Evolutionary conservation across 2,888 invertebrate species (phyloP).

Genomic region (Leptinotarsa haldemani): DNA sequence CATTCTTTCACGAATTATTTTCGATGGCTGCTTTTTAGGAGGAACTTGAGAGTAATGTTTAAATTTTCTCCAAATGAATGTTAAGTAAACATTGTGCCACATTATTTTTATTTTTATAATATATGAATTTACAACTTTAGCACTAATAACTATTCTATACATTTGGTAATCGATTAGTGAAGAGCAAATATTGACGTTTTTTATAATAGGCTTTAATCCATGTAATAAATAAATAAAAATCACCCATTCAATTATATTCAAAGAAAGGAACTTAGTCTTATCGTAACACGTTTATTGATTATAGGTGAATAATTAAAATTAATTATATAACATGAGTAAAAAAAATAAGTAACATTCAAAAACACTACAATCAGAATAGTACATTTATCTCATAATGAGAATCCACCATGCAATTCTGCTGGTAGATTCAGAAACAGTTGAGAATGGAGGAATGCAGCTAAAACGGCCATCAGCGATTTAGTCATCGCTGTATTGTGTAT

Average conservation of each 20-base stretch:
- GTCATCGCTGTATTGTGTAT: slow-evolving; percentile 36
- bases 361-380: slow-evolving; percentile 24
- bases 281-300: slow-evolving; percentile 41
- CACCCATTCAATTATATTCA: background rate
- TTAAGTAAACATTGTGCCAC: too few species aligned
- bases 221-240: background rate
- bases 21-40: too few species aligned
- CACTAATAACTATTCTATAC: too few species aligned
- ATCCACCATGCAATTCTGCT: background rate
- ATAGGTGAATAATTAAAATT: slow-evolving; percentile 34
- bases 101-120: too few species aligned
- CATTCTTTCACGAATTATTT: too few species aligned
- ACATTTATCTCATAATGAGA: background rate
- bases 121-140: too few species aligned
- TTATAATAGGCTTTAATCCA: too few species aligned
- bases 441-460: slow-evolving; percentile 15
- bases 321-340: slow-evolving; percentile 33
- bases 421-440: slow-evolving; percentile 17
- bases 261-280: background rate
- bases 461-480: slow-evolving; percentile 26
- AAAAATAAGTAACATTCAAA: slow-evolving; percentile 40
- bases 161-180: too few species aligned
- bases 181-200: too few species aligned
- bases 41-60: too few species aligned
- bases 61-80: too few species aligned